Evolutionary conservation across 2,797 vertebrate species (phyloP).

Genomic region (Cyprinella venusta): DNA sequence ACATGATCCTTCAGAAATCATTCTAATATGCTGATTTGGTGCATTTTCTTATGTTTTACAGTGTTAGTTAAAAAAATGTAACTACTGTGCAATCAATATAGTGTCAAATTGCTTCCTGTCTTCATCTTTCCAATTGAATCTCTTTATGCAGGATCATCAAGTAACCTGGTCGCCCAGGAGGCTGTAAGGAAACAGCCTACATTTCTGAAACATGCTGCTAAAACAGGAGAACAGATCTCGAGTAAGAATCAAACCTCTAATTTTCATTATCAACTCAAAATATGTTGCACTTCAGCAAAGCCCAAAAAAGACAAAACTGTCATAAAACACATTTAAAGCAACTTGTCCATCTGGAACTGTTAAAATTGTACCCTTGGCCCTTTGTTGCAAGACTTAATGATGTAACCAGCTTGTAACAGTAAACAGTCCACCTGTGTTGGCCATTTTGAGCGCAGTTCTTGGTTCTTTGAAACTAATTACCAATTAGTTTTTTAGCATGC

Average conservation of each 20-base stretch:
- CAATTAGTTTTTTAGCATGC: background rate
- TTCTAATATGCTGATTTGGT: background rate
- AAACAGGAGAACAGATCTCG: conserved; percentile 66
- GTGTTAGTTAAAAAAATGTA: background rate
- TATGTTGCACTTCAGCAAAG: background rate
- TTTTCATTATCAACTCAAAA: conserved; percentile 4
- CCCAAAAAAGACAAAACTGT: background rate
- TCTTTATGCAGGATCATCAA: conserved; percentile 29
- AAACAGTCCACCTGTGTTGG: background rate
- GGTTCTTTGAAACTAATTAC: background rate
- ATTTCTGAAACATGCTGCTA: conserved; percentile 71
- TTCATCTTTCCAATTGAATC: background rate
- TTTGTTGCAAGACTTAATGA: conserved; percentile 24
- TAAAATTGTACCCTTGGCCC: conserved; percentile 14
- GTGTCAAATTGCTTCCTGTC: background rate
- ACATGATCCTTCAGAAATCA: background rate
- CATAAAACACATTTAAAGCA: conserved; percentile 15
- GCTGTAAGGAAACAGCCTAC: conserved; percentile 69
- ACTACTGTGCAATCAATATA: background rate
- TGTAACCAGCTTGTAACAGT: conserved; percentile 15
- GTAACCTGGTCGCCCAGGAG: conserved; percentile 74
- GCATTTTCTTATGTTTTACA: background rate
- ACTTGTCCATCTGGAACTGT: conserved; percentile 31
- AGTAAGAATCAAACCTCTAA: conserved; percentile 66
- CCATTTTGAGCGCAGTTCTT: conserved; percentile 2